Evolutionary conservation across 2,888 invertebrate genomes (phyloP).

Genomic region (Magallana nippona): DNA sequence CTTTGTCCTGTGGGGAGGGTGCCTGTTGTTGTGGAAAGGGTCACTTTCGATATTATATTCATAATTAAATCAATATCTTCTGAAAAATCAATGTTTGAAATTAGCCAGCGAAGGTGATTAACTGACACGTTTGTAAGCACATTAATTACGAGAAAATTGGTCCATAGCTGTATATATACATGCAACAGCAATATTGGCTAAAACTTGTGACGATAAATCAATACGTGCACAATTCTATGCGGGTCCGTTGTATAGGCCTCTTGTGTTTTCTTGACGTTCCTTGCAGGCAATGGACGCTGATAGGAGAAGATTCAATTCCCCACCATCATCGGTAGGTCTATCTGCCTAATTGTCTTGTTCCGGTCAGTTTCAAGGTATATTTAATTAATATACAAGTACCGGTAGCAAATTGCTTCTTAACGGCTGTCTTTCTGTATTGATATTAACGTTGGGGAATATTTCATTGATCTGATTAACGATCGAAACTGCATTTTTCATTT

Average conservation of each 20-base stretch:
- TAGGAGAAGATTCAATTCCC: not conserved
- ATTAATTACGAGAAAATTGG: constrained; percentile 4
- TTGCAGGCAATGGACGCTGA: not conserved
- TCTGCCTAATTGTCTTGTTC: too few relatives aligned
- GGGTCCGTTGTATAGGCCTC: not conserved
- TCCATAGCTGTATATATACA: not conserved
- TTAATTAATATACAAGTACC: too few relatives aligned
- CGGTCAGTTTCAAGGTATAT: too few relatives aligned
- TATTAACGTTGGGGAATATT: too few relatives aligned
- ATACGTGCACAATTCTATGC: not conserved
- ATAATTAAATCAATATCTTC: not conserved
- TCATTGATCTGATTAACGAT: too few relatives aligned
- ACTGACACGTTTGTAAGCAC: not conserved
- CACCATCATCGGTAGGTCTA: not conserved
- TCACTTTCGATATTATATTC: too few relatives aligned
- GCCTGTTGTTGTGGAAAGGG: too few relatives aligned
- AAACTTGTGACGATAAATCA: constrained; percentile 19
- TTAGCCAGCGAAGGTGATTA: not conserved
- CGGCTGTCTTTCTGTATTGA: too few relatives aligned
- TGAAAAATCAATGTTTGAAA: not conserved
- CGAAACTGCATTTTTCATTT: too few relatives aligned
- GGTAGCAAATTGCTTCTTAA: too few relatives aligned
- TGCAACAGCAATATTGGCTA: not conserved
- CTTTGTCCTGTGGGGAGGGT: too few relatives aligned
- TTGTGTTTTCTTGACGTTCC: not conserved